Conservation (phyloP, 2,797 vertebrate genomes). For the Netta rufina region DNA sequence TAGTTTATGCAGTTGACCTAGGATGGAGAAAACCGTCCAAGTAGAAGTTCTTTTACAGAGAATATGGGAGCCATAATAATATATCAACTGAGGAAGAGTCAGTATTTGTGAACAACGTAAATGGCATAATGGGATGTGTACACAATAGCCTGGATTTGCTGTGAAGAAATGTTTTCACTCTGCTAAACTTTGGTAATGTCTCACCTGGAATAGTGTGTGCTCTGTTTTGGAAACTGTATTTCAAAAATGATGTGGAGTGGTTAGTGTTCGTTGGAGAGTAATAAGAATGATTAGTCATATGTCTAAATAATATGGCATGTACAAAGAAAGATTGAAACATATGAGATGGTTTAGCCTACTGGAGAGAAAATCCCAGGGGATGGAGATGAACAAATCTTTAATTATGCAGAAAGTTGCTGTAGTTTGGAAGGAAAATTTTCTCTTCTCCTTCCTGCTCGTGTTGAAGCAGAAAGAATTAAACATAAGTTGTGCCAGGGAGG, state of each 20-base stretch:
- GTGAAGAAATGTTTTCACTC: neutral
- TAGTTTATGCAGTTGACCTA: neutral
- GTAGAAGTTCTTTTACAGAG: neutral
- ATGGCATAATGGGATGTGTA: neutral
- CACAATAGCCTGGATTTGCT: neutral
- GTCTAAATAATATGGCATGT: neutral
- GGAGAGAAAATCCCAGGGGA: neutral
- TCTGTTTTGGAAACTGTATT: neutral
- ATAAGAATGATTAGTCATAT: neutral
- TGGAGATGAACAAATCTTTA: neutral
- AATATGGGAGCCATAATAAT: neutral
- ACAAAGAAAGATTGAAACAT: neutral
- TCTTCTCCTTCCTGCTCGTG: neutral
- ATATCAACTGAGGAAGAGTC: neutral
- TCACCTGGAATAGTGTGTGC: neutral
- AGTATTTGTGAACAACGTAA: neutral
- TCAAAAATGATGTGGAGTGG: neutral
- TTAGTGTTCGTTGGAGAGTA: neutral
- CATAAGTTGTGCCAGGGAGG: neutral
- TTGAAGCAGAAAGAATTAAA: neutral
- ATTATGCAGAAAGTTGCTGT: neutral
- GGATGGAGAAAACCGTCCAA: neutral
- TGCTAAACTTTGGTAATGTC: neutral
- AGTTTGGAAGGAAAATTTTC: neutral
- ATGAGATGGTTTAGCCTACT: neutral